Percentiles rank a stretch among this genome's conserved stretches.
Conservation (phyloP, 2,888 invertebrate genomes). For the Microplitis deprimator region DNA sequence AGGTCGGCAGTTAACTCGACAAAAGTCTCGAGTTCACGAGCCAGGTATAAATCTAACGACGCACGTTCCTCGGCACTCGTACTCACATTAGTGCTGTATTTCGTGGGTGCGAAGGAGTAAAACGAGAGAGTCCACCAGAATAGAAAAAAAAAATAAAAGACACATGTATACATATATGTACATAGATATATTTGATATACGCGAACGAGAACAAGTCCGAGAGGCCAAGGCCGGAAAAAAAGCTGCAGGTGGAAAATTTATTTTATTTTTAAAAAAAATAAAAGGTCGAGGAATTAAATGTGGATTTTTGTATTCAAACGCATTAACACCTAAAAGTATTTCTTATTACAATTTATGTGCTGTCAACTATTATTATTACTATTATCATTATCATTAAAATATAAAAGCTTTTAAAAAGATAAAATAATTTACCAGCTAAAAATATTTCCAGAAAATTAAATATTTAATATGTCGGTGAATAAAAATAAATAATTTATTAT, state of each 20-base stretch:
- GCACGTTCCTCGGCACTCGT: conserved; percentile 48
- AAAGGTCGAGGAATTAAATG: conserved; percentile 21
- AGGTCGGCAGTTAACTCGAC: conserved; percentile 56
- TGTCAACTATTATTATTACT: not conserved
- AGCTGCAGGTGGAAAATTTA: conserved; percentile 13
- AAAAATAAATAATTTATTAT: not conserved
- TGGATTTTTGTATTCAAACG: not conserved
- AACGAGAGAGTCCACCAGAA: not conserved
- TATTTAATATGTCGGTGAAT: not conserved
- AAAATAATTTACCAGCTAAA: not conserved
- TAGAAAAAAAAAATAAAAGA: not conserved
- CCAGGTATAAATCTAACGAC: conserved; percentile 64
- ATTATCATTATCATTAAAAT: not conserved
- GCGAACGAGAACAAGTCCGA: conserved; percentile 10
- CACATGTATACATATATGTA: conserved; percentile 29
- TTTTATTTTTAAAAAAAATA: not conserved
- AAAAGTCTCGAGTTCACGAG: conserved; percentile 60
- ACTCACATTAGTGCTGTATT: conserved; percentile 39
- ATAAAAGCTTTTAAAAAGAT: not conserved
- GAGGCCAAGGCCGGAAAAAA: not conserved
- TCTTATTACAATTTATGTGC: not conserved
- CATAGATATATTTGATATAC: not conserved
- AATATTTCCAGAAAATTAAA: not conserved
- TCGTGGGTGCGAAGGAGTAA: conserved; percentile 28
- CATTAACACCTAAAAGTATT: not conserved